Percentiles rank a stretch among this genome's conserved stretches.
phyloP scores from a whole-genome alignment of 2,113 vertebrate species.

The Turdus rufiventris region DNA sequence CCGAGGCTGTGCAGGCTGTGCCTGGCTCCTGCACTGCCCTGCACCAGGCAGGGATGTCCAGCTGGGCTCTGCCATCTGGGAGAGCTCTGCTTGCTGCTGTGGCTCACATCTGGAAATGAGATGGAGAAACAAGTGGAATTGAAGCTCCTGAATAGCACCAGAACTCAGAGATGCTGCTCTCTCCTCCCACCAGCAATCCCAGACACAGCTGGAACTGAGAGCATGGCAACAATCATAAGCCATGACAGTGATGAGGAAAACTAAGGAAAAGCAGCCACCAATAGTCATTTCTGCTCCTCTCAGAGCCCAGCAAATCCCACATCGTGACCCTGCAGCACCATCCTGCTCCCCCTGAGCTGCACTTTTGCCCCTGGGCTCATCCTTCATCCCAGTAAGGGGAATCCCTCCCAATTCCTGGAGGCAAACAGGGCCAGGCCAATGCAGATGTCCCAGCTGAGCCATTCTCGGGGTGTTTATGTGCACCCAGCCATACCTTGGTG shows the following conservation, averaged over 20 bases:
- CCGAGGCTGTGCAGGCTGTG: not conserved
- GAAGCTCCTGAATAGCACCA: not conserved
- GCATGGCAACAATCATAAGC: accelerated
- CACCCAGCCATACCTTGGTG: accelerated
- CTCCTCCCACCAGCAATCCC: not conserved
- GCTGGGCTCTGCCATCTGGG: not conserved
- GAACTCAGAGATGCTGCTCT: not conserved
- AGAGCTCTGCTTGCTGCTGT: not conserved
- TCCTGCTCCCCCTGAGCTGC: not conserved
- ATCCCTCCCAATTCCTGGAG: not conserved
- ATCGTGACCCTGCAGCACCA: not conserved
- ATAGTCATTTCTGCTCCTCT: not conserved
- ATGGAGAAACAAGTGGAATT: accelerated
- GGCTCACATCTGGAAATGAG: not conserved
- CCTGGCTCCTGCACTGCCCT: not conserved
- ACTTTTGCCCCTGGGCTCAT: not conserved
- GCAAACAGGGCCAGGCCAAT: not conserved
- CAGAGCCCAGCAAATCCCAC: not conserved
- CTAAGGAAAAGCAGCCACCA: not conserved
- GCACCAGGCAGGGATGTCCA: accelerated
- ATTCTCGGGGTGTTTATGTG: not conserved
- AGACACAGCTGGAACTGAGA: not conserved
- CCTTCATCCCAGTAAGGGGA: not conserved
- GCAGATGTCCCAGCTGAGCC: not conserved
- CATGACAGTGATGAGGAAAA: accelerated